Evolutionary conservation across 2,113 vertebrate genomes (phyloP), one percentile per base, ranked within the genome.

Genomic region (Callionymus lyra): DNA sequence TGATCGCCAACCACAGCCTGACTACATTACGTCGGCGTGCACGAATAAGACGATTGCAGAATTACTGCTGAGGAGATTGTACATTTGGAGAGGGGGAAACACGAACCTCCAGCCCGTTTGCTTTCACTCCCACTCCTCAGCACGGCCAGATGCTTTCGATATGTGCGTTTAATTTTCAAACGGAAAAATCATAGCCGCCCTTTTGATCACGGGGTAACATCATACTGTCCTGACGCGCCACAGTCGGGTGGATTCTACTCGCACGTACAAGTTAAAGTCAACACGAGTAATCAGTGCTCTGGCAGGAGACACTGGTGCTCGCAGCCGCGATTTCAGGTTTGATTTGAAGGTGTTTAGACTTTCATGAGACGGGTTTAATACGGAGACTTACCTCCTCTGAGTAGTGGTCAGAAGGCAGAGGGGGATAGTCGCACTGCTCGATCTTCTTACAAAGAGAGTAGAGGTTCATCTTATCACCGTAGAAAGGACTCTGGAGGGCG

Each of bases 371-470:
- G n/a, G n/a, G 17, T 43, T 16, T 11, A 9, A 36, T 27, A 19
- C 16, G n/a, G n/a, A 35, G 44, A 61, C 74, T 65, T 76, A 98
- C 94, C 82, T 97, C 90, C 73, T 94, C 90, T 37, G 94, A 97
- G 68, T 98, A 98, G 86, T 99, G 94, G 86, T 97, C 94, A 63
- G 95, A 93, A n/a, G 95, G 95, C 48, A 98, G 91, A 33, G 94
- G 94, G 8, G 95, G 94, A 72, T 97, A 99, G 87, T 98, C 93
- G 33, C 95, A 99, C 76, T 98, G 94, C 59, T 97, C 94, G 67
- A 97, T 99, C 88, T 98, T 98, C 90, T 97, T 97, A 83, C 95
- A 99, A 64, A 99, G 86, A 0, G 94, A 97, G 76, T 94, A 98
- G 48, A 98, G 81, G 75, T 98, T 98, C 94, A 98, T 98, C 82